phyloP scores from a whole-genome alignment of 2,113 vertebrate genomes.

The Amazona guildingii region DNA sequence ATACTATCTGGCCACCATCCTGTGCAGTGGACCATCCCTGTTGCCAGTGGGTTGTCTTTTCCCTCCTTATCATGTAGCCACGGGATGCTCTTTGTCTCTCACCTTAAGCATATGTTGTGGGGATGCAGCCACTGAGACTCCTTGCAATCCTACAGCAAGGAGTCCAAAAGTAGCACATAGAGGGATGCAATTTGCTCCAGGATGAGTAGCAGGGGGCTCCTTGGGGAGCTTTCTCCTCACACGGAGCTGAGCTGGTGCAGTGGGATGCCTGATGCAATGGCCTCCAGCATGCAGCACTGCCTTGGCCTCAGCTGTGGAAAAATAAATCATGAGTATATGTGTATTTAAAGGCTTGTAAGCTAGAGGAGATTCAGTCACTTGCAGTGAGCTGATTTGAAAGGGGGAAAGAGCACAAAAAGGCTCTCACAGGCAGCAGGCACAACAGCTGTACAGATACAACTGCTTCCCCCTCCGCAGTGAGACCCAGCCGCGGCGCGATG shows the following conservation, averaged over 20 bases:
- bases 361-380: neutral
- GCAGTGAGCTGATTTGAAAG: neutral
- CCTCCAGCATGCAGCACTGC: neutral
- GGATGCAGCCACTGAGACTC: rapidly evolving
- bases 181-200: rapidly evolving
- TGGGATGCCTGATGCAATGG: neutral
- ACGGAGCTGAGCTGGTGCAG: neutral
- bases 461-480: rapidly evolving
- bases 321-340: rapidly evolving
- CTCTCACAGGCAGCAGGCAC: neutral
- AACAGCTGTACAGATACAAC: rapidly evolving
- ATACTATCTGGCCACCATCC: neutral
- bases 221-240: neutral
- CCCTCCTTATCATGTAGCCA: rapidly evolving
- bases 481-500: neutral
- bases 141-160: rapidly evolving
- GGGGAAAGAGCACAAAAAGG: neutral
- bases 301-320: rapidly evolving
- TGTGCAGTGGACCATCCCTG: neutral
- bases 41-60: neutral
- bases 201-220: neutral
- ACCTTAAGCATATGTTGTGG: rapidly evolving
- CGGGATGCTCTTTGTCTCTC: neutral
- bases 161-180: neutral
- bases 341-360: neutral